Conservation (phyloP, 2,797 vertebrate species). For the Fistularia tabacaria region DNA sequence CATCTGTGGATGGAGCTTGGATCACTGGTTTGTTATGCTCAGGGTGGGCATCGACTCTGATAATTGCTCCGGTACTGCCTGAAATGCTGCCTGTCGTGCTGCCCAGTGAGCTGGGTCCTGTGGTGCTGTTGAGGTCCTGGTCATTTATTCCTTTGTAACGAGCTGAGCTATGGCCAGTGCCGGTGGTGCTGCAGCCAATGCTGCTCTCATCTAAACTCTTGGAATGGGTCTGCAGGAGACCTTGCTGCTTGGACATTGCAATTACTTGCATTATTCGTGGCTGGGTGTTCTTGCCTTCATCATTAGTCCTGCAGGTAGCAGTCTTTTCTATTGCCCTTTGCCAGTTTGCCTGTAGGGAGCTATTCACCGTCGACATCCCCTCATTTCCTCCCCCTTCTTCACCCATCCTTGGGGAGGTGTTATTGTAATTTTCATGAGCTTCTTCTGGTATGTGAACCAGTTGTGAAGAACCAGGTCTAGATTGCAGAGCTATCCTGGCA, state of each 20-base stretch:
- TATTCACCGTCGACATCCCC: slow-evolving; percentile 17
- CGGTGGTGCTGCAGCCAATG: slow-evolving; percentile 79
- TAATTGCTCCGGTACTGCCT: slow-evolving; percentile 77
- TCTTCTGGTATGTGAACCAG: slow-evolving; percentile 98
- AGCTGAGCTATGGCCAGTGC: slow-evolving; percentile 68
- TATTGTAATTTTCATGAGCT: slow-evolving; percentile 82
- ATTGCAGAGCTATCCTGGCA: slow-evolving; percentile 86
- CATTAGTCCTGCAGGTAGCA: slow-evolving; percentile 80
- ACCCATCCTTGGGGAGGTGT: slow-evolving; percentile 76
- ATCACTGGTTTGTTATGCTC: slow-evolving; percentile 87
- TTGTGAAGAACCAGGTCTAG: slow-evolving; percentile 93
- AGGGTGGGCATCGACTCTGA: slow-evolving; percentile 92
- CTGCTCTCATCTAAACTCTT: slow-evolving; percentile 85
- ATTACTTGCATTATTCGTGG: slow-evolving; percentile 96
- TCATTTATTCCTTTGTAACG: slow-evolving; percentile 84
- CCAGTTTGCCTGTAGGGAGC: slow-evolving; percentile 86
- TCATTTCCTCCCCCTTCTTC: slow-evolving; percentile 56
- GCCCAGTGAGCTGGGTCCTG: slow-evolving; percentile 46
- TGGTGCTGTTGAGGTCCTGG: slow-evolving; percentile 74
- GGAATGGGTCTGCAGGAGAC: slow-evolving; percentile 89
- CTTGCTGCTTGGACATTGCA: slow-evolving; percentile 96
- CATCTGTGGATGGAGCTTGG: slow-evolving; percentile 87
- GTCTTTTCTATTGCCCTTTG: slow-evolving; percentile 90
- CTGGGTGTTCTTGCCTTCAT: slow-evolving; percentile 62
- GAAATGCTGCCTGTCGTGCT: slow-evolving; percentile 60